phyloP scores from a whole-genome alignment of 2,797 vertebrate species.

The Botia almorhae region DNA sequence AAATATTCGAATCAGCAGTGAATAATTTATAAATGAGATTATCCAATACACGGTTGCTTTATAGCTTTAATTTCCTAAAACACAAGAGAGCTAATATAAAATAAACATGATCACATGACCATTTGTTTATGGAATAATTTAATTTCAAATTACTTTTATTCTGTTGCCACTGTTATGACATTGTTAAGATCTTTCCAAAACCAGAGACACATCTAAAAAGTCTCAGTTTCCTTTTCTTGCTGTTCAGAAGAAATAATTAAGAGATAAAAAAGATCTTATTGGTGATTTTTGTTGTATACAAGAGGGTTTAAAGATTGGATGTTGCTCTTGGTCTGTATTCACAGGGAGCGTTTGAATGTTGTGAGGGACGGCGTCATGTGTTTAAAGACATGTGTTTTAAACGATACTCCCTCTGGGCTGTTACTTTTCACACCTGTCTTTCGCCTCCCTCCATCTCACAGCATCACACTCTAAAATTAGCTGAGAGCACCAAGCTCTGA shows the following conservation, averaged over 20 bases:
- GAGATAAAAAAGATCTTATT: neutral
- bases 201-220: no score
- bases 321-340: neutral
- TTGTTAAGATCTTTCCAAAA: no score
- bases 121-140: no score
- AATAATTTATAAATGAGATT: no score
- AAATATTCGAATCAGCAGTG: no score
- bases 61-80: no score
- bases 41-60: no score
- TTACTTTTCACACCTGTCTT: conserved; percentile 57
- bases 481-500: conserved; percentile 53
- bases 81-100: no score
- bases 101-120: no score
- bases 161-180: no score
- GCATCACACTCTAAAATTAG: conserved; percentile 71
- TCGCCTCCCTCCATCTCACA: conserved; percentile 57
- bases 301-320: neutral
- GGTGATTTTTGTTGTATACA: neutral
- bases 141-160: no score
- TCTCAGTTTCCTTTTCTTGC: no score
- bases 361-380: conserved; percentile 5
- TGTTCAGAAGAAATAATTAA: neutral
- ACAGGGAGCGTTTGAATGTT: neutral
- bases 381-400: conserved; percentile 10
- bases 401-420: conserved; percentile 27